Conservation (phyloP, 2,888 invertebrate species). For the Vesta saturnalis region DNA sequence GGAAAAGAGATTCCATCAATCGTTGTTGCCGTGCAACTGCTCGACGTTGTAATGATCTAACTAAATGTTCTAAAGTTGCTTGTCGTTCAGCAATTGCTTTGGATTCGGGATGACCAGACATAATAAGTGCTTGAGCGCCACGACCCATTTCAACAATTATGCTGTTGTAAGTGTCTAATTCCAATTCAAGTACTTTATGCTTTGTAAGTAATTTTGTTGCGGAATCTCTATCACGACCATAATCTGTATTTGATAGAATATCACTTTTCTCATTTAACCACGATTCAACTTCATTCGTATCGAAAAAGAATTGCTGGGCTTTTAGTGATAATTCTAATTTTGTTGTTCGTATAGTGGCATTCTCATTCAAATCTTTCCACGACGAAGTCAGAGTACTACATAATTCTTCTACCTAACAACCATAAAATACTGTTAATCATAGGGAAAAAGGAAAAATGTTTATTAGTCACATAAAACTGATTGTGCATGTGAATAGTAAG, state of each 20-base stretch:
- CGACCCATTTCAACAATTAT: constrained; percentile 94
- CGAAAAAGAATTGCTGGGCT: constrained; percentile 92
- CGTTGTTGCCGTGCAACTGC: constrained; percentile 83
- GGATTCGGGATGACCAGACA: constrained; percentile 84
- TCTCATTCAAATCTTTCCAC: constrained; percentile 79
- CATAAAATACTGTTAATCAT: background rate
- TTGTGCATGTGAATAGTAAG: no score
- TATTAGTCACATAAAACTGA: background rate
- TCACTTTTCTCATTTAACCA: constrained; percentile 92
- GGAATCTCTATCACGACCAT: constrained; percentile 88
- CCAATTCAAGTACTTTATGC: constrained; percentile 93
- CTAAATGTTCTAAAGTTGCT: constrained; percentile 78
- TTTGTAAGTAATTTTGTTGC: constrained; percentile 93
- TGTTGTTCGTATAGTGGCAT: constrained; percentile 76
- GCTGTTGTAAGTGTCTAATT: constrained; percentile 90
- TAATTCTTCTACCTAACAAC: constrained; percentile 75
- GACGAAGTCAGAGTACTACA: constrained; percentile 76
- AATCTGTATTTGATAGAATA: constrained; percentile 82
- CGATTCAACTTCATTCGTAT: constrained; percentile 90
- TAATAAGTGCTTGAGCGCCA: constrained; percentile 83
- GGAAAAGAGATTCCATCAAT: constrained; percentile 89
- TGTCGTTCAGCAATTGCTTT: constrained; percentile 83
- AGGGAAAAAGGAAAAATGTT: background rate
- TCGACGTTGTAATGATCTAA: constrained; percentile 82
- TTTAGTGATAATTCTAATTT: constrained; percentile 87